A percentile compares a stretch with the other conserved stretches of the same genome.
These are phyloP conservation scores for Sebastes goodei DNA, from an alignment of 2,797 vertebrate species.

Conservation along the genomic window DNA sequence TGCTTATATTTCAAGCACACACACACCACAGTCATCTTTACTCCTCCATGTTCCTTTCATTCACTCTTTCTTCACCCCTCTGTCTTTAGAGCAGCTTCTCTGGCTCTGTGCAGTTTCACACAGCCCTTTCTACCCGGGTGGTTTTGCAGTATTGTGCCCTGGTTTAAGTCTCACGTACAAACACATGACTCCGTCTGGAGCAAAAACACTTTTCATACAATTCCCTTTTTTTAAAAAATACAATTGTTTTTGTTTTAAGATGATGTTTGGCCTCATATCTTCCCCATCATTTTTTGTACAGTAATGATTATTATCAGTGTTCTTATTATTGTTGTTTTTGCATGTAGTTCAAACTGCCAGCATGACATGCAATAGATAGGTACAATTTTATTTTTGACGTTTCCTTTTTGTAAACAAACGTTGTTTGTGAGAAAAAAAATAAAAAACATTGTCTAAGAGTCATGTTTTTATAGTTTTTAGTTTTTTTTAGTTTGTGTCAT, in stretches of 20 bases:
- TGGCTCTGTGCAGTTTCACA: slow-evolving; percentile 49
- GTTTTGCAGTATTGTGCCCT: slow-evolving; percentile 51
- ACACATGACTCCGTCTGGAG: slow-evolving; percentile 53
- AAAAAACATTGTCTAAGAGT: slow-evolving; percentile 42
- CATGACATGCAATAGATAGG: slow-evolving; percentile 91
- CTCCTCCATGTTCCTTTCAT: slow-evolving; percentile 11
- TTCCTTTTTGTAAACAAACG: slow-evolving; percentile 80
- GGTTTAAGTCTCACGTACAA: slow-evolving; percentile 59
- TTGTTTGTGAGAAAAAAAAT: slow-evolving; percentile 78
- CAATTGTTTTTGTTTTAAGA: slow-evolving; percentile 34
- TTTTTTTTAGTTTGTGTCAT: slow-evolving; percentile 4
- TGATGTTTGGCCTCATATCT: slow-evolving; percentile 38
- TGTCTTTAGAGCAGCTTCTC: slow-evolving; percentile 36
- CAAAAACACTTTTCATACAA: slow-evolving; percentile 58
- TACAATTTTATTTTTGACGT: slow-evolving; percentile 83
- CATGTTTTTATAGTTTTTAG: not conserved
- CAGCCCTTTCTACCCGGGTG: slow-evolving; percentile 23
- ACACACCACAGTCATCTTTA: slow-evolving; percentile 9
- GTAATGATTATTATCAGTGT: slow-evolving; percentile 71
- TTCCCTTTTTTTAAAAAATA: slow-evolving; percentile 41
- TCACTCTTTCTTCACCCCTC: not conserved
- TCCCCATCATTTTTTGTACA: slow-evolving; percentile 69
- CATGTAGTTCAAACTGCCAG: slow-evolving; percentile 90
- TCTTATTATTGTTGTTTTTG: slow-evolving; percentile 83
- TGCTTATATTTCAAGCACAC: slow-evolving; percentile 3